Base-by-base conservation (phyloP, 2,888 invertebrate genomes). In the Lottia gigantea region DNA sequence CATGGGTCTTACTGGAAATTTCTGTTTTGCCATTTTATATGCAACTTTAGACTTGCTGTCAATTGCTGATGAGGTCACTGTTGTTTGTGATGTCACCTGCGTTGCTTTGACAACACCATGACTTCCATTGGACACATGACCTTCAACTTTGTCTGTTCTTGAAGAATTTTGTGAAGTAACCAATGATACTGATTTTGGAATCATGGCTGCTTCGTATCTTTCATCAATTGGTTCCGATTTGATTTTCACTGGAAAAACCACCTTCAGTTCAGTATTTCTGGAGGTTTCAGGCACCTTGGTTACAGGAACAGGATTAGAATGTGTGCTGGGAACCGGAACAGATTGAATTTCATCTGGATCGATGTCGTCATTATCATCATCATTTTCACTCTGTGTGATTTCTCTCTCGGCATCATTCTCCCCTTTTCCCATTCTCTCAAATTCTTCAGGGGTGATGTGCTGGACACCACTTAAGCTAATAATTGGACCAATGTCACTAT, bases 1-100 rank as follows among this genome's bases (percentile, higher is more conserved):
- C 11, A 45, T 23, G n/a, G n/a, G n/a, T 66, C 7, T 66, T 40
- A 64, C 26, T 26, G n/a, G 40, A 19, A 62, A 23, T 68, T 23
- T 55, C 2, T 19, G 23, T 55, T 19, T 23, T 14, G 55, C 8
- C 11, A 55, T 23, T 23, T 23, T 19, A 14, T 19, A 23, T 2
- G 19, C 23, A 23, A 19, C 55, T 23, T 19, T 55, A 55, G 55
- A 55, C 12, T 19, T 23, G 11, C 11, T 15, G 11, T 19, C 11
- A 23, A 23, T 12, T 55, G 23, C 19, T 23, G 55, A 55, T 23
- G 62, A 15, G 11, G 65, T 11, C 23, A 23, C 8, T 25, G 66
- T 15, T 8, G 47, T 49, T 26, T 26, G 12, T 67, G 49, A 47
- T 67, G 26, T 49, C 25, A 40, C 25, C 19, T 67, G 49, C 14